A percentile compares a stretch with the other conserved stretches of the same genome.
Evolutionary conservation across 2,888 invertebrate species (phyloP).

Genomic region (Xiphydria camelus): DNA sequence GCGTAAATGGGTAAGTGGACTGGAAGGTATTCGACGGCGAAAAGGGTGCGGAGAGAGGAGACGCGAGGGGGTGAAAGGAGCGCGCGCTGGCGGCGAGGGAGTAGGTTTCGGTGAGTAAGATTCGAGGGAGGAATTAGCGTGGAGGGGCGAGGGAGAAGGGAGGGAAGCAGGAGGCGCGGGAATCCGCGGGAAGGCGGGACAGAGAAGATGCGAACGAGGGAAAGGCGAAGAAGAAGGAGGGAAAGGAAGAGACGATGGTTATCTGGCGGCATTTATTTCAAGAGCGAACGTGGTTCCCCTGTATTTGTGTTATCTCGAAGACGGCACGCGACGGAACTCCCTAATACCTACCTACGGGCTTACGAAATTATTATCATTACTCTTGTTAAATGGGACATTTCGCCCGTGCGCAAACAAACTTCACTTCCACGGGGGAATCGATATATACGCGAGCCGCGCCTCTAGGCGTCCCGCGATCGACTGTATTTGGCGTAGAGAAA

Average conservation of each 20-base stretch:
- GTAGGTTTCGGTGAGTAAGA: constrained; percentile 2
- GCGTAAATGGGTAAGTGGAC: background rate
- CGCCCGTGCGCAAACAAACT: constrained; percentile 15
- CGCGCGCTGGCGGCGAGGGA: too few species aligned
- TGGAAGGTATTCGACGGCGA: background rate
- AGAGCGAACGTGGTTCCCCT: constrained; percentile 10
- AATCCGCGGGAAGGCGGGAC: background rate
- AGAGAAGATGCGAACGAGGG: constrained; percentile 3
- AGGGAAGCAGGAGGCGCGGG: background rate
- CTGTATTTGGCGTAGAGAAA: too few species aligned
- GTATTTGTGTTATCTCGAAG: constrained; percentile 31
- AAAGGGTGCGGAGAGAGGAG: too few species aligned
- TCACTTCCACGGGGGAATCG: too few species aligned
- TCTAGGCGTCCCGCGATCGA: too few species aligned
- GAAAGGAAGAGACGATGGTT: constrained; percentile 19
- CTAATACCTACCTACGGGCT: constrained; percentile 30
- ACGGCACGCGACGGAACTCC: constrained; percentile 31
- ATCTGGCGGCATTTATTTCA: constrained; percentile 32
- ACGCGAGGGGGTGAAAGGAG: background rate
- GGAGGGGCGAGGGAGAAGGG: constrained; percentile 1
- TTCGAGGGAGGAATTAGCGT: constrained; percentile 21
- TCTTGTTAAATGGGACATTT: constrained; percentile 27
- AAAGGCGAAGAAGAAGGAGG: background rate
- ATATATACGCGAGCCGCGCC: too few species aligned
- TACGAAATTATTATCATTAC: constrained; percentile 34